phyloP scores from a whole-genome alignment of 2,797 vertebrate genomes.

The Sardinella longiceps region DNA sequence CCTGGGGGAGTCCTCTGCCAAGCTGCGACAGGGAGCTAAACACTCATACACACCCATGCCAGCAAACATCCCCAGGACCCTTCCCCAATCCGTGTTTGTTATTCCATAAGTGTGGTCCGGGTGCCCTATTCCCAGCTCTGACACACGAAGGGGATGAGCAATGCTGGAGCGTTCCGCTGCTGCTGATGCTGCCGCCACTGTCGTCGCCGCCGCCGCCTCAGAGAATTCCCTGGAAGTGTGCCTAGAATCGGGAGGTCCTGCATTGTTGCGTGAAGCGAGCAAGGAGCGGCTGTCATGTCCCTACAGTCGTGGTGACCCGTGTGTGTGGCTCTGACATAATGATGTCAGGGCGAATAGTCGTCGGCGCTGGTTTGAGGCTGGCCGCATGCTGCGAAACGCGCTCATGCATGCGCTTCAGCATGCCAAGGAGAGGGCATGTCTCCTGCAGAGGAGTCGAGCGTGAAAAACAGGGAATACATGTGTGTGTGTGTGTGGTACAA shows the following conservation, averaged over 20 bases:
- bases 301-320: not conserved
- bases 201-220: not conserved
- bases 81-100: constrained; percentile 1
- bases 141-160: constrained; percentile 3
- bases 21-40: constrained; percentile 1
- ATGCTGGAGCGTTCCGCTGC: not conserved
- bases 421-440: constrained; percentile 24
- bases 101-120: not conserved
- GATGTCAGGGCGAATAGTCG: constrained; percentile 17
- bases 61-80: not conserved
- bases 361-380: not conserved
- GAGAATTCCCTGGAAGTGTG: constrained; percentile 21
- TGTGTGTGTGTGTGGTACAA: not conserved
- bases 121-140: constrained; percentile 1
- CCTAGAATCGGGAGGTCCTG: not conserved
- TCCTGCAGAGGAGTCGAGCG: not conserved
- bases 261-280: not conserved
- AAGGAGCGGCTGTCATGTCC: not conserved
- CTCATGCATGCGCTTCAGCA: constrained; percentile 4
- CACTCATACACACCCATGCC: not conserved
- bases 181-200: too few relatives aligned
- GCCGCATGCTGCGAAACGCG: not conserved
- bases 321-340: not conserved
- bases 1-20: not conserved
- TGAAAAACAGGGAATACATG: not conserved